A percentile compares a stretch with the other conserved stretches of the same genome.
These are phyloP conservation scores for Alosa alosa DNA, from an alignment of 2,113 vertebrate genomes.

Conservation along the genomic window DNA sequence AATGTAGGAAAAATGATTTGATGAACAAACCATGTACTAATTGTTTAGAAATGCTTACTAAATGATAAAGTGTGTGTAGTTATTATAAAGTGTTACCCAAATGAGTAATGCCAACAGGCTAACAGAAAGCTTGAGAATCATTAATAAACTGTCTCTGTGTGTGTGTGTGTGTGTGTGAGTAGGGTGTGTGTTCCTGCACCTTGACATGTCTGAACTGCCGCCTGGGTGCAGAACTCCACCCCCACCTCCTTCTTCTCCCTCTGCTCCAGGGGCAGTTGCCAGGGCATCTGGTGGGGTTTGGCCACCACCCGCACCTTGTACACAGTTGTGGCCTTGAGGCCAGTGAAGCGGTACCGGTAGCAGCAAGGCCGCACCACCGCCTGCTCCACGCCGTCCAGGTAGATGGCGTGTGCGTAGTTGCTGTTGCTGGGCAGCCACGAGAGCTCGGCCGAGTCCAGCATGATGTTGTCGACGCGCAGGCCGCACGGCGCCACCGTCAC, in stretches of 20 bases:
- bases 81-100: too few species aligned
- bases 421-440: conserved; percentile 96
- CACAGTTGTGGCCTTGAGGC: conserved; percentile 84
- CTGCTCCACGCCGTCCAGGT: conserved; percentile 87
- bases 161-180: background rate
- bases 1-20: too few species aligned
- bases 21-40: too few species aligned
- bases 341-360: conserved; percentile 83
- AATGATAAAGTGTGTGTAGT: too few species aligned
- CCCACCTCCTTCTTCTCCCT: conserved; percentile 88
- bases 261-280: conserved; percentile 96
- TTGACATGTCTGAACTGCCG: conserved; percentile 80
- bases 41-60: too few species aligned
- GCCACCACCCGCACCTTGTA: conserved; percentile 91
- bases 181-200: background rate
- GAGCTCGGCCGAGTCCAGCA: conserved; percentile 87
- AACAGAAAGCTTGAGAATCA: background rate
- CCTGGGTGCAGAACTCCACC: conserved; percentile 91
- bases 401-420: conserved; percentile 92
- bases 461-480: conserved; percentile 85
- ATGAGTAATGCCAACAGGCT: background rate
- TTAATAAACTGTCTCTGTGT: background rate
- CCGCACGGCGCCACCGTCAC: conserved; percentile 88
- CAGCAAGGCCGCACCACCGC: conserved; percentile 80
- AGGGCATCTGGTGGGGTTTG: conserved; percentile 93